Conservation (phyloP, 35 echinoderm and acorn worm genomes). For the Acanthaster planci region DNA sequence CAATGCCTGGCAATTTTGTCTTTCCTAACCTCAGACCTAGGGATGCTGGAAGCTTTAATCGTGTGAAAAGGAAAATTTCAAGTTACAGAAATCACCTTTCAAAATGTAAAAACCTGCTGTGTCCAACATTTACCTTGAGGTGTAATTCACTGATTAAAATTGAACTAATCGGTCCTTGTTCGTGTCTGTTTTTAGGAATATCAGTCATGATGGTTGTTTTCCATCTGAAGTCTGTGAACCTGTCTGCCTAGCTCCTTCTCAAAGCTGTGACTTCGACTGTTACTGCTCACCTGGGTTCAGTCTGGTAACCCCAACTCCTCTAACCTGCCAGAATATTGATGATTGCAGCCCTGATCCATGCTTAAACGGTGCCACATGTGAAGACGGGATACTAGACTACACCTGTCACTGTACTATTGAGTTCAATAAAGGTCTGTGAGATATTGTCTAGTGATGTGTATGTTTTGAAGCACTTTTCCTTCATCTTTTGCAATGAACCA, state of each 20-base stretch:
- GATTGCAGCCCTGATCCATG: slow-evolving; percentile 84
- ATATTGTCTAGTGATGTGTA: too few species aligned
- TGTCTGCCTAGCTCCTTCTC: slow-evolving; percentile 61
- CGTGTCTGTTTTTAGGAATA: slow-evolving; percentile 57
- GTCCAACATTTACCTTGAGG: background rate
- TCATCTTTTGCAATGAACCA: too few species aligned
- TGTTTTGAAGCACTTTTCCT: too few species aligned
- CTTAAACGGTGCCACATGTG: slow-evolving; percentile 91
- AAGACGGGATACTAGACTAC: slow-evolving; percentile 91
- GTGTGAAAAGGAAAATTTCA: background rate
- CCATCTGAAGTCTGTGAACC: slow-evolving; percentile 88
- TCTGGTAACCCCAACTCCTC: slow-evolving; percentile 34
- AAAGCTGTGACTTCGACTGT: slow-evolving; percentile 88
- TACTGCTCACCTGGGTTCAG: slow-evolving; percentile 81
- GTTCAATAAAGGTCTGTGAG: slow-evolving; percentile 88
- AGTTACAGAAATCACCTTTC: background rate
- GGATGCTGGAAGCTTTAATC: too few species aligned
- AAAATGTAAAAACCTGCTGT: too few species aligned
- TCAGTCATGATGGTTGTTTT: slow-evolving; percentile 80
- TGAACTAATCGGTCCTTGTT: background rate
- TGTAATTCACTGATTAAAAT: background rate
- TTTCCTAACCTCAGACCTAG: too few species aligned
- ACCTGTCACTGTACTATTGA: slow-evolving; percentile 85
- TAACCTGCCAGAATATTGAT: slow-evolving; percentile 84
- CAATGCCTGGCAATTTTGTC: too few species aligned